Conservation (phyloP, 1,140 invertebrate genomes). For the Caenorhabditis elegans region DNA sequence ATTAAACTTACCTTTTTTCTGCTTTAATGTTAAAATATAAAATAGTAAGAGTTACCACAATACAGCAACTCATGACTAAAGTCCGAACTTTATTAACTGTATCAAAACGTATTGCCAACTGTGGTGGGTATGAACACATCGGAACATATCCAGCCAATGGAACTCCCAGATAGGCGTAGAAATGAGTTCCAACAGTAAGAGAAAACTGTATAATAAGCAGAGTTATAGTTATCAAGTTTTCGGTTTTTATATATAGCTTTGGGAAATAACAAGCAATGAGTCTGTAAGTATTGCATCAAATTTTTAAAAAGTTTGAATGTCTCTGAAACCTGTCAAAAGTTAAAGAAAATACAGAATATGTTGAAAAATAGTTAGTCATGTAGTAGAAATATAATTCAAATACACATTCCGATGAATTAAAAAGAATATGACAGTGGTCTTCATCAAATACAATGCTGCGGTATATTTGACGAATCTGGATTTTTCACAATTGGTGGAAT, state of each 20-base stretch:
- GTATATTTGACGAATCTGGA: background rate
- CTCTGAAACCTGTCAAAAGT: background rate
- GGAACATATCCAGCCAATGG: background rate
- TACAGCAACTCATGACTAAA: background rate
- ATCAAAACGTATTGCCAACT: background rate
- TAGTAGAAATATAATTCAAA: background rate
- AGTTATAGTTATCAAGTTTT: background rate
- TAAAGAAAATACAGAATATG: background rate
- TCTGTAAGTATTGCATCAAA: background rate
- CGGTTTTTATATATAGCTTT: background rate
- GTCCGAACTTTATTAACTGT: background rate
- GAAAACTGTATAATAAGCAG: background rate
- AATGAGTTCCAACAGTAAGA: background rate
- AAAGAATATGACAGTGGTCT: background rate
- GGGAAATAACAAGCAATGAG: background rate
- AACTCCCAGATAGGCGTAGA: background rate
- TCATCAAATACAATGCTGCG: background rate
- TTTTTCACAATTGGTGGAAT: too few species aligned
- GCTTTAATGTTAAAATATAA: background rate
- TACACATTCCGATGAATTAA: background rate
- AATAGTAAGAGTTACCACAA: background rate
- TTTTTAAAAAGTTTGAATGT: background rate
- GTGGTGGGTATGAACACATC: background rate
- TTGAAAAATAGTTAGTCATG: background rate
- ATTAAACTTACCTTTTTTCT: background rate